Percentiles rank a stretch among this genome's conserved stretches.
These are phyloP conservation scores for Thera obeliscata DNA, from an alignment of 2,888 invertebrate genomes.

Conservation along the genomic window DNA sequence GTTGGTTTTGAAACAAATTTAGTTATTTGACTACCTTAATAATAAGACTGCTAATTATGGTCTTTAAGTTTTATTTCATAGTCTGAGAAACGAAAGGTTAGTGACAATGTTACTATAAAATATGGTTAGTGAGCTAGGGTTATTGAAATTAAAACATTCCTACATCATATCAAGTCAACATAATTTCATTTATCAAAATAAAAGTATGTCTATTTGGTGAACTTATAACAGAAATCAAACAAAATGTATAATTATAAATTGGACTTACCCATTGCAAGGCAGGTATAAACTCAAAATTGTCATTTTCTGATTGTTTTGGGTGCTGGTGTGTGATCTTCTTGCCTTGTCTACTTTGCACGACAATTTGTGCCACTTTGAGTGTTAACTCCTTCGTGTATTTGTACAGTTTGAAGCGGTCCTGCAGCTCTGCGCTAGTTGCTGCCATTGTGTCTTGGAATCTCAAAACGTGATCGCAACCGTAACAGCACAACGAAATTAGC, in stretches of 20 bases:
- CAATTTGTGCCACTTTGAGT: slow-evolving; percentile 94
- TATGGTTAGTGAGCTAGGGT: no score
- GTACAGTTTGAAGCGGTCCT: slow-evolving; percentile 92
- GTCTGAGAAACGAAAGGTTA: no score
- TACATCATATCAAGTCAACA: no score
- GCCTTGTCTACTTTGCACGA: slow-evolving; percentile 95
- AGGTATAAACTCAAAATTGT: slow-evolving; percentile 53
- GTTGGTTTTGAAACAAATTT: no score
- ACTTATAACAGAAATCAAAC: no score
- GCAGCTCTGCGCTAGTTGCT: slow-evolving; percentile 58
- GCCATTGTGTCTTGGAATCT: slow-evolving; percentile 55
- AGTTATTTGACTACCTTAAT: no score
- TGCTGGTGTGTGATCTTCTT: slow-evolving; percentile 87
- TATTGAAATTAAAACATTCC: no score
- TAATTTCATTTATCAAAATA: no score
- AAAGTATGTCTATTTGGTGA: no score
- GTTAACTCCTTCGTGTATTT: slow-evolving; percentile 95
- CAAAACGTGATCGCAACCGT: slow-evolving; percentile 17
- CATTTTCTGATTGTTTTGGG: slow-evolving; percentile 57
- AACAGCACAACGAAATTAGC: slow-evolving; percentile 37
- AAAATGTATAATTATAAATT: background rate
- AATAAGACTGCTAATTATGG: no score
- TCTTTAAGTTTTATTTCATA: no score
- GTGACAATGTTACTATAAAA: no score
- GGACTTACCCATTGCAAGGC: slow-evolving; percentile 70